phyloP scores from a whole-genome alignment of 2,888 invertebrate genomes.

The Phorcus lineatus region DNA sequence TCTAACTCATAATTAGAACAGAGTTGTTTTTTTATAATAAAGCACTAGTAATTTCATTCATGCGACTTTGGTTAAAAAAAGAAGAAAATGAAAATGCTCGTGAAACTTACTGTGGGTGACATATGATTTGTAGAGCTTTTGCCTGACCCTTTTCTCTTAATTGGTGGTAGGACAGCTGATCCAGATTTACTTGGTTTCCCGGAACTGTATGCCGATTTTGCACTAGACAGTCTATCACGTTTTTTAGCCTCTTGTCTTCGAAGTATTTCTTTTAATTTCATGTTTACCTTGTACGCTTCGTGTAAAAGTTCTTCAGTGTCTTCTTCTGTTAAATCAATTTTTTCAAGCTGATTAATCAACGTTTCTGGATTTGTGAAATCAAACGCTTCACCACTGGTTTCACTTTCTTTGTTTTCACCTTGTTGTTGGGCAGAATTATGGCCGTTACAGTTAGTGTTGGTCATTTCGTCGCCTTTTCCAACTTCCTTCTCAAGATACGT shows the following conservation, averaged over 20 bases:
- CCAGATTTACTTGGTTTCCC: not conserved
- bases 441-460: not conserved
- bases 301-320: slow-evolving; percentile 62
- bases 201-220: not conserved
- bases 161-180: slow-evolving; percentile 6
- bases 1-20: too few species aligned
- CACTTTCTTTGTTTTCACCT: not conserved
- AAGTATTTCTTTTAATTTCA: slow-evolving; percentile 57
- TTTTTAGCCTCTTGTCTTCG: slow-evolving; percentile 43
- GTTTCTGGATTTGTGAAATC: slow-evolving; percentile 54
- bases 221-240: not conserved
- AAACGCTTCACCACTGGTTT: not conserved
- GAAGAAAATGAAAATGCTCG: not conserved
- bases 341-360: slow-evolving; percentile 55
- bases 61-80: too few species aligned
- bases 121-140: not conserved
- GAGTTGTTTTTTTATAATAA: too few species aligned
- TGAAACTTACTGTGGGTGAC: not conserved
- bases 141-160: not conserved
- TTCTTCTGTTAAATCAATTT: slow-evolving; percentile 59
- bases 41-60: too few species aligned
- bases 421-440: too few species aligned
- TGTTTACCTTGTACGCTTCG: slow-evolving; percentile 64
- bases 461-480: not conserved
- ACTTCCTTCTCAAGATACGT: not conserved